phyloP scores from a whole-genome alignment of 2,797 vertebrate species.

The Setipinna tenuifilis region DNA sequence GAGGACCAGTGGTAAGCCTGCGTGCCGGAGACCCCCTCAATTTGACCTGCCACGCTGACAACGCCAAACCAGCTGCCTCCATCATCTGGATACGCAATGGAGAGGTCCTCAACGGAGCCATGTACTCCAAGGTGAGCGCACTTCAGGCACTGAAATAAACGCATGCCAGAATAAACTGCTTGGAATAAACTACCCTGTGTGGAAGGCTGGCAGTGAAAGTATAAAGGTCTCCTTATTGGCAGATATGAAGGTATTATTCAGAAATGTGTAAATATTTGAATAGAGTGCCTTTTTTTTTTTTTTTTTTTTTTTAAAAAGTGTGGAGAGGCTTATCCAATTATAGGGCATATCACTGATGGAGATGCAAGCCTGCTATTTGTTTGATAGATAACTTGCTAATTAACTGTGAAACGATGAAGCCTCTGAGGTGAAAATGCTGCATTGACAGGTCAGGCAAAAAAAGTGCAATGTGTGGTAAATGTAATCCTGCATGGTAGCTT shows the following conservation, averaged over 20 bases:
- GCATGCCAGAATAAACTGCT: background rate
- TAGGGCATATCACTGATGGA: background rate
- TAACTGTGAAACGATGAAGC: background rate
- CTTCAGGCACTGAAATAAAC: background rate
- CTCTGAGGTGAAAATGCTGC: background rate
- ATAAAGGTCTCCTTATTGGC: background rate
- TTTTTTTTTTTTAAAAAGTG: conserved; percentile 35
- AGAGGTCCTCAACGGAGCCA: conserved; percentile 94
- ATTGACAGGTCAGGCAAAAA: background rate
- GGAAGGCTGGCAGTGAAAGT: background rate
- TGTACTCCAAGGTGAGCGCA: conserved; percentile 91
- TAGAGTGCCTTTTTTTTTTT: background rate
- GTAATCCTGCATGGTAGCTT: background rate
- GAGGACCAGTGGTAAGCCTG: conserved; percentile 92
- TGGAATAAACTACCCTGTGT: background rate
- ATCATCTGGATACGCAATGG: conserved; percentile 95
- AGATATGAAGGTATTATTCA: background rate
- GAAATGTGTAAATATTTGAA: background rate
- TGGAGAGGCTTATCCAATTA: conserved; percentile 29
- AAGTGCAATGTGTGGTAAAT: background rate
- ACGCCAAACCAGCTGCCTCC: conserved; percentile 94
- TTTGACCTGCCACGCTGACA: conserved; percentile 95
- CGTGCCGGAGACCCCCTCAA: conserved; percentile 93
- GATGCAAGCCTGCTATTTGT: background rate
- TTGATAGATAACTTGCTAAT: background rate